Base-by-base conservation (phyloP, 2,113 vertebrate genomes). In the Melanostigma gelatinosum region DNA sequence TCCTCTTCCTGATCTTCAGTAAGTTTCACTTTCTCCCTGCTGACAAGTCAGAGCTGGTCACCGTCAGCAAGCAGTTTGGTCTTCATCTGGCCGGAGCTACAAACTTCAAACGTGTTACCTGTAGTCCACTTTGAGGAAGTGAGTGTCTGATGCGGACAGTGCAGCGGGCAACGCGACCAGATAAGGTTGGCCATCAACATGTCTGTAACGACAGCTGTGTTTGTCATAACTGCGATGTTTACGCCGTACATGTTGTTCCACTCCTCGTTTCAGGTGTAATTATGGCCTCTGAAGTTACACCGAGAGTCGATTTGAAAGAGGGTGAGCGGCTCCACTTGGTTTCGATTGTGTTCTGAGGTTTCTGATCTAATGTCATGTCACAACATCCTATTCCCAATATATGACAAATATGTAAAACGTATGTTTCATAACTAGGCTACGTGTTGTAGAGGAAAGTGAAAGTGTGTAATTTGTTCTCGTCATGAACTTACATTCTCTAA, bases 21-120 rank as follows among this genome's bases (percentile, higher is more conserved):
- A 18, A 55, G 72, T 92, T 92, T 92, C 89, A 73, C 61, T 92
- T 92, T 92, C 16, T 52, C 52, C 9, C 69, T 67, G 66, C n/a
- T 2, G 40, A 50, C 7, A 58, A n/a, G 15, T 0, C 18, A 55
- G 3, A 32, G 32, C 13, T 12, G 34, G 27, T 11, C 62, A 1
- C 22, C 2, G 55, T 18, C 1, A 3, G 8, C 11, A 3, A 8
- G n/a, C 0, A 9, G 4, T 20, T 16, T 1, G 24, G 24, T n/a
- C 18, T 9, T 8, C 6, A 6, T 1, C 1, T 11, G 8, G 22
- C 16, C 52, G 6, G 13, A 46, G 7, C 4, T 4, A 2, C 1
- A 36, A 42, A 38, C 48, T 5, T 29, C 29, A 11, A 0, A 0
- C 15, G 8, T 64, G 8, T 29, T 8, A 29, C 12, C 8, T 7